Evolutionary conservation across 2,888 invertebrate genomes (phyloP), one percentile per base, ranked within the genome.

Genomic region (Quadroppia sp.): DNA sequence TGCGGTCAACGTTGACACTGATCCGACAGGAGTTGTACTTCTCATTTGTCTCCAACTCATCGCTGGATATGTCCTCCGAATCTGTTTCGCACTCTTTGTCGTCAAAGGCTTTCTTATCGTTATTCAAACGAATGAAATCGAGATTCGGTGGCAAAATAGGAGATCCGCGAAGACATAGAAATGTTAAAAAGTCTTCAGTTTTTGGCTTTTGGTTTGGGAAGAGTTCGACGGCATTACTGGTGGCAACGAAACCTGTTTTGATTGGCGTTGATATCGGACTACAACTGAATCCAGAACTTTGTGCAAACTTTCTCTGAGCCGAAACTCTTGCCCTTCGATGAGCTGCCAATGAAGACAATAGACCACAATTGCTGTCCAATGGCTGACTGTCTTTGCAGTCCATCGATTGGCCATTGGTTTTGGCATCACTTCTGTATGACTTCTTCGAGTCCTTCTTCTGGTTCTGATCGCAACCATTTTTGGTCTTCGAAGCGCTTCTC

Each of bases 141-240:
- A 74, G 50, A 48, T 59, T 61, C 42, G 61, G 71, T 9, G 74
- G 74, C 36, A 74, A 32, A 28, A 71, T 48, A 23, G 40, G 20
- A n/a, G 71, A 56, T 13, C 91, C 90, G 82, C 92, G 86, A 80
- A 90, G 89, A 82, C 92, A 92, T 20, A 92, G 84, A 83, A 90
- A 92, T 71, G 91, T 91, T 61, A 92, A 82, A 81, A 92, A 92
- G 82, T 92, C 92, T 84, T 91, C 91, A 1, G 92, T 90, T 80
- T 89, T 90, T 30, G 91, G 90, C 79, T 90, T 85, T 80, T 88
- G 78, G 79, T 80, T 71, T 77, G 78, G 78, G 71, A 78, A 71
- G 48, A 79, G 73, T 70, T 80, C 78, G 13, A 74, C 53, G 42
- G 77, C 74, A 13, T 77, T 74, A 30, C 75, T 50, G 6, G 71